phyloP scores from a whole-genome alignment of 2,797 vertebrate genomes.

The Morelia viridis region DNA sequence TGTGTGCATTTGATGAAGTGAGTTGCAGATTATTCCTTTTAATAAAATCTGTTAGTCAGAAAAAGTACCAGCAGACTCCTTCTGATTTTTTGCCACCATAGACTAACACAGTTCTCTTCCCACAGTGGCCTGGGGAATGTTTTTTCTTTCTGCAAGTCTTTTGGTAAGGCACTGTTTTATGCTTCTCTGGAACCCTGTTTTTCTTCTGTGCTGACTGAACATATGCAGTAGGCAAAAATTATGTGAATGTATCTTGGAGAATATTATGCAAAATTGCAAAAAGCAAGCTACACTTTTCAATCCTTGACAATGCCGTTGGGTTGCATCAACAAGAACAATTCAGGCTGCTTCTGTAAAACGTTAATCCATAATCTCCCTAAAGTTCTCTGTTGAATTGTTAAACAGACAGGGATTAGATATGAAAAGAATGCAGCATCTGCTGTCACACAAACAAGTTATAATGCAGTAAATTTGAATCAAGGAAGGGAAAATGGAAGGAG shows the following conservation, averaged over 20 bases:
- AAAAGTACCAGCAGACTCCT: too few species aligned
- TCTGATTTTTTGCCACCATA: too few species aligned
- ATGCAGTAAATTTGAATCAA: background rate
- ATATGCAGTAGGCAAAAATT: background rate
- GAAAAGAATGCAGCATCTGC: background rate
- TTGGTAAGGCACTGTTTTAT: background rate
- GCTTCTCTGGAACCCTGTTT: background rate
- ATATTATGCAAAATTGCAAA: background rate
- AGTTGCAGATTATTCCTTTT: too few species aligned
- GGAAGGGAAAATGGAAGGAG: background rate
- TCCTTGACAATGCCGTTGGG: background rate
- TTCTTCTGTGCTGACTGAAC: background rate
- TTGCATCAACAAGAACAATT: background rate
- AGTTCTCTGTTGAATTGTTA: background rate
- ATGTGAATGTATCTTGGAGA: background rate
- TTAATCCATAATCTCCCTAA: background rate
- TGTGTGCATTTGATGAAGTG: too few species aligned
- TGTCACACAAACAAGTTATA: background rate
- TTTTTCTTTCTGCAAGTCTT: background rate
- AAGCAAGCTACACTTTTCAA: background rate
- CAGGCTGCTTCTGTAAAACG: background rate
- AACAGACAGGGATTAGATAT: background rate
- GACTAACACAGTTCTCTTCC: background rate
- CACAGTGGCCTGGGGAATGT: background rate
- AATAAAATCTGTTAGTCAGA: too few species aligned